phyloP scores from a whole-genome alignment of 2,888 invertebrate species.

The Drosophila differens region DNA sequence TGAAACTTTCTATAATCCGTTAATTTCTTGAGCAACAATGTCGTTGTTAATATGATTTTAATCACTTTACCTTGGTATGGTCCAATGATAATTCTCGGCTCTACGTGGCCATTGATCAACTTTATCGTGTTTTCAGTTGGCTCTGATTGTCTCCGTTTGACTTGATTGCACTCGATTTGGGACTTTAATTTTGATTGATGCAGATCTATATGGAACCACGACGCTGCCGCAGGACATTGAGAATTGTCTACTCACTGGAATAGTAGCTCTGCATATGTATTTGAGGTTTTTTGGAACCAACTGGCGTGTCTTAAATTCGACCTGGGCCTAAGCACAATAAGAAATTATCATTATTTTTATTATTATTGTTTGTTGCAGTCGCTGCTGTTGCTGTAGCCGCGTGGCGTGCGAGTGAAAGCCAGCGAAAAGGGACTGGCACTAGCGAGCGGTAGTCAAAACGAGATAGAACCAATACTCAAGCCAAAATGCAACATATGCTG shows the following conservation, averaged over 20 bases:
- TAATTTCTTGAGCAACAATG: constrained; percentile 3
- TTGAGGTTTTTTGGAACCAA: constrained; percentile 48
- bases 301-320: constrained; percentile 41
- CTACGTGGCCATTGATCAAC: constrained; percentile 24
- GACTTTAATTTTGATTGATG: constrained; percentile 78
- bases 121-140: constrained; percentile 22
- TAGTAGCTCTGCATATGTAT: constrained; percentile 20
- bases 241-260: constrained; percentile 56
- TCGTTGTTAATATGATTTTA: constrained; percentile 69
- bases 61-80: constrained; percentile 62
- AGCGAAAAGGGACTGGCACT: constrained; percentile 58
- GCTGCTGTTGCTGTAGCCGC: constrained; percentile 37
- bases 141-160: constrained; percentile 41
- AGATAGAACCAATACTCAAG: constrained; percentile 51
- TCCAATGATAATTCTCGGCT: constrained; percentile 35
- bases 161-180: constrained; percentile 45
- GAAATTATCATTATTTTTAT: constrained; percentile 74
- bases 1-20: constrained; percentile 15
- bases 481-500: constrained; percentile 83
- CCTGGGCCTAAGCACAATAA: constrained; percentile 62
- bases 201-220: constrained; percentile 48
- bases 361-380: constrained; percentile 36
- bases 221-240: constrained; percentile 26
- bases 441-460: constrained; percentile 42
- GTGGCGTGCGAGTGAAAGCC: constrained; percentile 78